Evolutionary conservation across 2,797 vertebrate species (phyloP).

Genomic region (Vireo griseus): DNA sequence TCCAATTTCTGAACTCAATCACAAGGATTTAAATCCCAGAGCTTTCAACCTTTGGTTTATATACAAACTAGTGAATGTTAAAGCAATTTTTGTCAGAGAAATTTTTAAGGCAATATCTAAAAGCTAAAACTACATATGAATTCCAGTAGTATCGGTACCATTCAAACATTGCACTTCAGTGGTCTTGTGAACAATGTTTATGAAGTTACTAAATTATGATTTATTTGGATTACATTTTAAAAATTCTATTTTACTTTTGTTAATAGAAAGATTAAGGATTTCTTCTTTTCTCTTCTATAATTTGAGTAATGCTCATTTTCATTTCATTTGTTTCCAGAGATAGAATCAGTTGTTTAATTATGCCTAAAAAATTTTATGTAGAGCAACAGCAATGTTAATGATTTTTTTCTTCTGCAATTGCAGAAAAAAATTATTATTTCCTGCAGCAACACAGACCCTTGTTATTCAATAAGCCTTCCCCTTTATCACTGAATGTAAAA

Average conservation of each 20-base stretch:
- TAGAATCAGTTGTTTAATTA: not conserved
- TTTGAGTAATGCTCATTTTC: accelerated
- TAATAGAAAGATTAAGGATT: not conserved
- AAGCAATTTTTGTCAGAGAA: not conserved
- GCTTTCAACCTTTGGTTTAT: not conserved
- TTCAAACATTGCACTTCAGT: not conserved
- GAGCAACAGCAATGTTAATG: not conserved
- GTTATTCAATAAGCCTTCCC: not conserved
- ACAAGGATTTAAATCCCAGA: not conserved
- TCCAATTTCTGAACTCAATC: not conserved
- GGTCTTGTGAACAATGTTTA: not conserved
- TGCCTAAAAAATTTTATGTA: not conserved
- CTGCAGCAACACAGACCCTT: not conserved
- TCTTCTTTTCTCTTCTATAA: not conserved
- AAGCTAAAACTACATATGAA: not conserved
- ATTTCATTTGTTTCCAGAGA: not conserved
- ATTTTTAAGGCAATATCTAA: not conserved
- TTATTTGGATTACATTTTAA: not conserved
- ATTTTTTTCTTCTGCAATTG: not conserved
- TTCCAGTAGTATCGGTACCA: not conserved
- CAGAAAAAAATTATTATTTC: not conserved
- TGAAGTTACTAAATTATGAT: not conserved
- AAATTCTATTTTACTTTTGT: not conserved
- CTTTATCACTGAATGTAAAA: not conserved
- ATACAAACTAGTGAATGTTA: not conserved